These are phyloP conservation scores for Scaptomyza montana DNA, from an alignment of 1,140 invertebrate genomes.

Conservation along the genomic window DNA sequence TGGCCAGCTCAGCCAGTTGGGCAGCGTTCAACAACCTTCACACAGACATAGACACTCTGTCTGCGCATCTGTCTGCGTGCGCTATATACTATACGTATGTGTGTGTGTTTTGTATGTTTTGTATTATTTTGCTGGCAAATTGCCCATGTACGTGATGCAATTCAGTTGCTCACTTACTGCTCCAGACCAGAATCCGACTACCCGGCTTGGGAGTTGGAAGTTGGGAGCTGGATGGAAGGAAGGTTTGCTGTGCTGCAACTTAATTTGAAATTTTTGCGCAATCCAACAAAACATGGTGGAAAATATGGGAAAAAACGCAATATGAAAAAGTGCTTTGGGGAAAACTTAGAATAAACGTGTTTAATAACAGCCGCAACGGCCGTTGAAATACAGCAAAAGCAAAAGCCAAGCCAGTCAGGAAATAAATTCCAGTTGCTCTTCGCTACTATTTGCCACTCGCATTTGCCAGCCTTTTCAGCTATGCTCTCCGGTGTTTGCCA, in stretches of 20 bases:
- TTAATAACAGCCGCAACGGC: slow-evolving; percentile 69
- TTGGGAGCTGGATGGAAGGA: background rate
- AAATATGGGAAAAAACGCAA: slow-evolving; percentile 75
- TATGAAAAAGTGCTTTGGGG: slow-evolving; percentile 76
- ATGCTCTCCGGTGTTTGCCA: slow-evolving; percentile 27
- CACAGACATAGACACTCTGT: slow-evolving; percentile 32
- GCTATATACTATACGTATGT: slow-evolving; percentile 20
- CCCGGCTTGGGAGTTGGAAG: background rate
- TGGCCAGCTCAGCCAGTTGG: slow-evolving; percentile 44
- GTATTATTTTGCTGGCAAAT: slow-evolving; percentile 79
- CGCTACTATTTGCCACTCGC: slow-evolving; percentile 16
- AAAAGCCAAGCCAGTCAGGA: too few relatives aligned
- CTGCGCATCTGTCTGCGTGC: slow-evolving; percentile 29
- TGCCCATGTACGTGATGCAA: slow-evolving; percentile 82
- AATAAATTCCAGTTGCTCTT: slow-evolving; percentile 47
- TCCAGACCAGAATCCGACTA: slow-evolving; percentile 28
- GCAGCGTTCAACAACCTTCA: slow-evolving; percentile 61
- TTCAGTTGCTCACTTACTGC: slow-evolving; percentile 79
- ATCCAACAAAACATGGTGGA: slow-evolving; percentile 77
- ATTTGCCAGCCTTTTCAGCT: slow-evolving; percentile 5
- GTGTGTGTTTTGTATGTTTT: slow-evolving; percentile 50
- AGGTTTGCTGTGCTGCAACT: slow-evolving; percentile 60
- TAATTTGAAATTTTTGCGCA: slow-evolving; percentile 82
- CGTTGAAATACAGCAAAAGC: slow-evolving; percentile 19
- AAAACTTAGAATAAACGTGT: slow-evolving; percentile 82